Conservation (phyloP, 1,140 invertebrate genomes). For the Odontomachus brunneus region DNA sequence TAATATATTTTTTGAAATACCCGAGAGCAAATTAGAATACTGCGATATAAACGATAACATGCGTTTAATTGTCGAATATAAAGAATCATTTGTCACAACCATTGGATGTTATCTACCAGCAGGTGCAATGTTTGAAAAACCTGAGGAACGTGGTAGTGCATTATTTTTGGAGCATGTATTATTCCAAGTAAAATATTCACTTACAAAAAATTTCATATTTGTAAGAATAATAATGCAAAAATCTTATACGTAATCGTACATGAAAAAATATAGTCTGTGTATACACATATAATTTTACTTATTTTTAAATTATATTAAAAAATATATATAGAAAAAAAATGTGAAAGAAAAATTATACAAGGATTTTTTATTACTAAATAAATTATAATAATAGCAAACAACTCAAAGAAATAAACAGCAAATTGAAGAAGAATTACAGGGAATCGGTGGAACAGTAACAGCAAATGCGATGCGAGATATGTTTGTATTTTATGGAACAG, state of each 20-base stretch:
- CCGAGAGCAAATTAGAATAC: slow-evolving; percentile 49
- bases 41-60: slow-evolving; percentile 61
- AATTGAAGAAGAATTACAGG: slow-evolving; percentile 62
- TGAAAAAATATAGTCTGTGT: background rate
- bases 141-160: slow-evolving; percentile 66
- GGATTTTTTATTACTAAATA: too few relatives aligned
- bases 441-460: slow-evolving; percentile 68
- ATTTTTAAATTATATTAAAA: background rate
- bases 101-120: slow-evolving; percentile 69
- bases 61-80: slow-evolving; percentile 68
- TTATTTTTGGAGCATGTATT: slow-evolving; percentile 71
- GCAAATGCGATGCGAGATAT: slow-evolving; percentile 68
- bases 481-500: slow-evolving; percentile 75
- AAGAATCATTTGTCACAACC: slow-evolving; percentile 57
- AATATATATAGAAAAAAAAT: too few relatives aligned
- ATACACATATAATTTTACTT: background rate
- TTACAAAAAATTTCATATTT: slow-evolving; percentile 1
- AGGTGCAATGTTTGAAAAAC: slow-evolving; percentile 67
- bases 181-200: slow-evolving; percentile 60
- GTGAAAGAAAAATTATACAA: too few relatives aligned
- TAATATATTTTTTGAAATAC: background rate
- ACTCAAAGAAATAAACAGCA: slow-evolving; percentile 37
- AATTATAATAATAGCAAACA: slow-evolving; percentile 61
- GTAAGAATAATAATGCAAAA: background rate
- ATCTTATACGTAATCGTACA: background rate